Evolutionary conservation across 2,797 vertebrate genomes (phyloP), one percentile per base, ranked within the genome.

Genomic region (Manis javanica): DNA sequence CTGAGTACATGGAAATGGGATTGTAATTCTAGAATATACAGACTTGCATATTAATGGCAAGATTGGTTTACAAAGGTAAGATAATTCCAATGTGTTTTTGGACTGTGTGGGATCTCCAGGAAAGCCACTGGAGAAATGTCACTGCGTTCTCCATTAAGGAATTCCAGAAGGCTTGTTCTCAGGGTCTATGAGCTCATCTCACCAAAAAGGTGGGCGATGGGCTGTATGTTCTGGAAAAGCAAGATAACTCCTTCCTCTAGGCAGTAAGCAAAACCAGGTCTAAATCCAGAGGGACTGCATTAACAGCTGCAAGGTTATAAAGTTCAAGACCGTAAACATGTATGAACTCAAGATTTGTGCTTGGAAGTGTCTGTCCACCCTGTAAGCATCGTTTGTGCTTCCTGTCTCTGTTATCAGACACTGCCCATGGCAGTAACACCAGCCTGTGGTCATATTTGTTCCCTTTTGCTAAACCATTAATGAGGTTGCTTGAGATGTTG

Each of bases 61-160:
- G 75, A 59, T 46, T 69, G 5, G 42, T 55, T 75, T 91, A 39
- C 59, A 93, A 84, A 84, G 59, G 51, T 39, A 61, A 42, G 74
- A 49, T 14, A 16, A 24, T 13, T 7, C 29, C 31, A 9, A 2
- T 24, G 34, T 3, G 3, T 46, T 87, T 61, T 59, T 63, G 72
- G 94, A n/a, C 11, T 1, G 14, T 59, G 63, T 10, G 0, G 29
- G 16, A 0, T 39, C 19, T 34, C 23, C 0, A 0, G 26, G 59
- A 26, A 46, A 72, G 5, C 37, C 1, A 0, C 49, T 29, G 37
- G 7, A 46, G 83, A 63, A 51, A 51, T 4, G 24, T 5, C 66
- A 5, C 3, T 7, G 1, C 2, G 3, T 26, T 61, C 64, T 79
- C 57, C 26, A 1, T 19, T 1, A 29, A 79, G 29, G 57, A 19